These are phyloP conservation scores for Drepana arcuata DNA, from an alignment of 1,140 invertebrate species.

Conservation along the genomic window DNA sequence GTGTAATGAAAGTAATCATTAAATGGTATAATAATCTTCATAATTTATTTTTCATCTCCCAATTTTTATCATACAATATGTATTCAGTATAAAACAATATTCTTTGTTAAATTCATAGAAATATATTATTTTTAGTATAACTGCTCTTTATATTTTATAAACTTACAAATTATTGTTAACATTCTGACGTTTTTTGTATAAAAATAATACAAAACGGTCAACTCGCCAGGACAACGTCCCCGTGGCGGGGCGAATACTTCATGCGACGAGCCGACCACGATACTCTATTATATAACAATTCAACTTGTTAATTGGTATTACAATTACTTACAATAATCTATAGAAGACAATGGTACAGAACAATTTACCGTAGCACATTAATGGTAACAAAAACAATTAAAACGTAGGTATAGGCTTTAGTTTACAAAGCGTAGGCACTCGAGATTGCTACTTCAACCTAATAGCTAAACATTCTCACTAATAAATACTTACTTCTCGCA, in stretches of 20 bases:
- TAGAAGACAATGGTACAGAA: slow-evolving; percentile 67
- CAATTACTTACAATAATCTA: slow-evolving; percentile 60
- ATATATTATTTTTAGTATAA: slow-evolving; percentile 71
- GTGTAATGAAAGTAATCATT: slow-evolving; percentile 40
- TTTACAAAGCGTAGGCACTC: slow-evolving; percentile 72
- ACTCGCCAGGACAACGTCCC: slow-evolving; percentile 11
- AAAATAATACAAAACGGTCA: slow-evolving; percentile 66
- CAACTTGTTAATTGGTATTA: slow-evolving; percentile 68
- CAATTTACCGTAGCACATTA: slow-evolving; percentile 58
- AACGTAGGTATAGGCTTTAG: slow-evolving; percentile 59
- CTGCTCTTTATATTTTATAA: slow-evolving; percentile 66
- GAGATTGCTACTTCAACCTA: slow-evolving; percentile 69
- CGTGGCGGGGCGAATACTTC: too few species aligned
- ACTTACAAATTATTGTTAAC: slow-evolving; percentile 70
- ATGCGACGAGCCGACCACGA: too few species aligned
- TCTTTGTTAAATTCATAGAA: slow-evolving; percentile 70
- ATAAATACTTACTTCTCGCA: slow-evolving; percentile 59
- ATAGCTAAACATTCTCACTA: slow-evolving; percentile 64
- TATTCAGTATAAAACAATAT: slow-evolving; percentile 71
- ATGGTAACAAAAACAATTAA: slow-evolving; percentile 71
- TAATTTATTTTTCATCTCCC: slow-evolving; percentile 69
- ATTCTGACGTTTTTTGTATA: slow-evolving; percentile 66
- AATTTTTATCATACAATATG: slow-evolving; percentile 64
- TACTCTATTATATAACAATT: slow-evolving; percentile 70
- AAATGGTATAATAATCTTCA: slow-evolving; percentile 70